phyloP scores from a whole-genome alignment of 1,140 invertebrate species.

The Episyrphus balteatus region DNA sequence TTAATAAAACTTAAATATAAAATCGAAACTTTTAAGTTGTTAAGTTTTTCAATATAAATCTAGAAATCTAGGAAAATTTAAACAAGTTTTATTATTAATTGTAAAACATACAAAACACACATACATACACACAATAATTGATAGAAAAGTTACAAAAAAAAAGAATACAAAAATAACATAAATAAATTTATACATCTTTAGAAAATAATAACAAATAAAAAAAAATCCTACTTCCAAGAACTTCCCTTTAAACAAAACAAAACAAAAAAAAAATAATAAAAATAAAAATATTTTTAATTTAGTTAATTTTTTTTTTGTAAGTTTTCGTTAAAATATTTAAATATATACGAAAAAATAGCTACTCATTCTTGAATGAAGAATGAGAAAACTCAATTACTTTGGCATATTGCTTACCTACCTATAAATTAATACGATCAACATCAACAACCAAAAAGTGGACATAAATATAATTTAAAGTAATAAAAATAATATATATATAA shows the following conservation, averaged over 20 bases:
- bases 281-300: no score
- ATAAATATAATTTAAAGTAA: conserved; percentile 21
- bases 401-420: conserved; percentile 10
- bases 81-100: no score
- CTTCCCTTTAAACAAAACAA: background rate
- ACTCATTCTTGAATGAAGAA: background rate
- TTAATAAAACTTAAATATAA: background rate
- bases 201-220: conserved; percentile 2
- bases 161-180: background rate
- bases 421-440: conserved; percentile 12
- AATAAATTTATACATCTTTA: background rate
- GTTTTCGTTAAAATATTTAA: no score
- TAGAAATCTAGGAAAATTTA: no score
- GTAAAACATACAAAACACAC: no score
- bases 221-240: conserved; percentile 7
- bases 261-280: conserved; percentile 1
- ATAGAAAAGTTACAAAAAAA: no score
- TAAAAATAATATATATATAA: conserved; percentile 3
- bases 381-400: background rate
- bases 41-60: no score
- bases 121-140: no score
- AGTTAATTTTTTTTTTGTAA: no score
- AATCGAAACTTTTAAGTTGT: no score
- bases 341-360: background rate
- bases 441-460: conserved; percentile 21